Conservation (phyloP, 2,888 invertebrate genomes). For the Hanleya hanleyi region DNA sequence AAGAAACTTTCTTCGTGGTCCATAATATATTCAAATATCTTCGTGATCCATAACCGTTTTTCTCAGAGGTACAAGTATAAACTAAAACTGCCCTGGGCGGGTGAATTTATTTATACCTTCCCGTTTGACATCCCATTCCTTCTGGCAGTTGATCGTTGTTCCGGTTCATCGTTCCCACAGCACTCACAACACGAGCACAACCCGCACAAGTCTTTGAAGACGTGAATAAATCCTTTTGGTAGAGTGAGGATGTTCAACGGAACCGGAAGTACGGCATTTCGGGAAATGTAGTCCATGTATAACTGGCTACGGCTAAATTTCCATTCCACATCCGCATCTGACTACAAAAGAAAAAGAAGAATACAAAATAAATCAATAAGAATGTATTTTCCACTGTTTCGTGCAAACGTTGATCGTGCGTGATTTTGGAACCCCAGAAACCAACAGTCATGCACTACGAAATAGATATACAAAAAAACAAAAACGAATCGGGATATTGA, state of each 20-base stretch:
- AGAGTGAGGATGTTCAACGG: constrained; percentile 67
- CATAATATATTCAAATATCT: too few relatives aligned
- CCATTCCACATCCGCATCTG: constrained; percentile 71
- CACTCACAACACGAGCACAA: background rate
- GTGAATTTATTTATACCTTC: background rate
- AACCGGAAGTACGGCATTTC: constrained; percentile 76
- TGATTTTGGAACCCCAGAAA: too few relatives aligned
- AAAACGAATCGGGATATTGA: too few relatives aligned
- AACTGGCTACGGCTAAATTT: constrained; percentile 70
- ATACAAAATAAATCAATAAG: too few relatives aligned
- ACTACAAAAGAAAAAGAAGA: constrained; percentile 50
- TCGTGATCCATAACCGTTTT: background rate
- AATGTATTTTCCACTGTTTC: too few relatives aligned
- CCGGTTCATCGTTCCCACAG: background rate
- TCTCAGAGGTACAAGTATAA: background rate
- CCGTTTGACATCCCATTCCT: background rate
- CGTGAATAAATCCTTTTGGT: constrained; percentile 43
- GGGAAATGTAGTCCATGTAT: constrained; percentile 74
- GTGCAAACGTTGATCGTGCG: too few relatives aligned
- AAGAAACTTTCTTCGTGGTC: too few relatives aligned
- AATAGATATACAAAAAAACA: too few relatives aligned
- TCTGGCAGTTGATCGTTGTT: background rate
- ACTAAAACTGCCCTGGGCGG: too few relatives aligned
- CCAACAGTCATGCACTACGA: too few relatives aligned
- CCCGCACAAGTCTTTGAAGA: background rate